Conservation (phyloP, 2,888 invertebrate species). For the Geophilus truncorum region DNA sequence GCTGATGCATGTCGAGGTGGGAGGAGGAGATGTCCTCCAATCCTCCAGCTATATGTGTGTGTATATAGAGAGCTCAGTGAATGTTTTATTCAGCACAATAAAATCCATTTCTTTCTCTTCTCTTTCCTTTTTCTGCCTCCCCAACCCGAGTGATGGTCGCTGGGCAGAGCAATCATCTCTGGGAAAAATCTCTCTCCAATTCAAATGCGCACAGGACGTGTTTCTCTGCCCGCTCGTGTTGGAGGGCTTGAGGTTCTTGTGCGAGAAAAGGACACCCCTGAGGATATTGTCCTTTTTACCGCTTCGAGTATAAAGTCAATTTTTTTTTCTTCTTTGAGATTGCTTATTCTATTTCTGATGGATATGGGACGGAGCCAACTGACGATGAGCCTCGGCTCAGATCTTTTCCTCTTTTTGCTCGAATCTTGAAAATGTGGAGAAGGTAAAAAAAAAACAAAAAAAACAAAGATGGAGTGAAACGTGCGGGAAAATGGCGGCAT, state of each 20-base stretch:
- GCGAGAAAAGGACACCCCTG: conserved; percentile 28
- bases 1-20: conserved; percentile 2
- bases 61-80: neutral
- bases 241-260: neutral
- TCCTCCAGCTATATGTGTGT: neutral
- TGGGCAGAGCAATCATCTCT: neutral
- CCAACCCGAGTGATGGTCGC: conserved; percentile 21
- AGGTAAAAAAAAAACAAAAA: neutral
- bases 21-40: neutral
- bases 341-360: conserved; percentile 30
- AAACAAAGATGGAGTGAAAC: neutral
- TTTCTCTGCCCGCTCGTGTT: neutral
- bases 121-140: conserved; percentile 11
- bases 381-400: neutral
- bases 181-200: neutral
- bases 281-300: neutral
- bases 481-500: neutral
- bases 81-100: conserved; percentile 33
- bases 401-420: neutral
- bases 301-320: neutral
- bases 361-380: neutral
- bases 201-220: neutral
- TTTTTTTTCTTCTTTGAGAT: neutral
- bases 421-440: neutral
- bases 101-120: conserved; percentile 29